Evolutionary conservation across 1,140 invertebrate genomes (phyloP), one percentile per base, ranked within the genome.

Genomic region (Neelides sp.): DNA sequence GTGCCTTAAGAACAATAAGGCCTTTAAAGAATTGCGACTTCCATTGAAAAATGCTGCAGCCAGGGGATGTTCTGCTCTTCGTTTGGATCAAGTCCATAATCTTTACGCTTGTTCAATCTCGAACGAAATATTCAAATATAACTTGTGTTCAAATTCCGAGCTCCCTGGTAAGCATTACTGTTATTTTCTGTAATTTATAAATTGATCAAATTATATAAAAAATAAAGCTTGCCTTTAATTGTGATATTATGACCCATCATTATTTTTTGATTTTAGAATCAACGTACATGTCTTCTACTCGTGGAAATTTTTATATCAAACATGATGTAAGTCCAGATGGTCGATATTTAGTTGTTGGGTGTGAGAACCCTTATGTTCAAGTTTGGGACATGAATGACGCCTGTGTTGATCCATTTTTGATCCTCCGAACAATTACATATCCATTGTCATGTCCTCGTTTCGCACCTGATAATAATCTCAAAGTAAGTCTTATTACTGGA

Each of bases 361-460:
- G 26, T 4, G 3, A 35, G 5, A 17, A 20, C 3, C 7, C 47
- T 15, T 26, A 39, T 7, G 23, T 20, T 4, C 34, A 40, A n/a
- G 13, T 49, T n/a, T 49, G 47, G 47, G 47, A 49, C 17, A 40
- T 24, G 5, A 40, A 20, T n/a, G 20, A 39, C n/a, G n/a, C n/a
- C n/a, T n/a, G n/a, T n/a, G n/a, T n/a, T n/a, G n/a, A n/a, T n/a
- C n/a, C n/a, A n/a, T n/a, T n/a, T n/a, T n/a, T n/a, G n/a, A n/a
- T n/a, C n/a, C n/a, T n/a, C n/a, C n/a, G n/a, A n/a, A n/a, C n/a
- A n/a, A n/a, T n/a, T n/a, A n/a, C n/a, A n/a, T n/a, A n/a, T 40
- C n/a, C 8, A 32, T 8, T 8, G n/a, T 32, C 30, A n/a, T n/a
- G n/a, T 8, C 8, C 8, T 32, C 30, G n/a, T 32, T 32, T n/a